Percentiles rank a stretch among this genome's conserved stretches.
phyloP scores from a whole-genome alignment of 1,140 invertebrate genomes.

The Forficula auricularia region DNA sequence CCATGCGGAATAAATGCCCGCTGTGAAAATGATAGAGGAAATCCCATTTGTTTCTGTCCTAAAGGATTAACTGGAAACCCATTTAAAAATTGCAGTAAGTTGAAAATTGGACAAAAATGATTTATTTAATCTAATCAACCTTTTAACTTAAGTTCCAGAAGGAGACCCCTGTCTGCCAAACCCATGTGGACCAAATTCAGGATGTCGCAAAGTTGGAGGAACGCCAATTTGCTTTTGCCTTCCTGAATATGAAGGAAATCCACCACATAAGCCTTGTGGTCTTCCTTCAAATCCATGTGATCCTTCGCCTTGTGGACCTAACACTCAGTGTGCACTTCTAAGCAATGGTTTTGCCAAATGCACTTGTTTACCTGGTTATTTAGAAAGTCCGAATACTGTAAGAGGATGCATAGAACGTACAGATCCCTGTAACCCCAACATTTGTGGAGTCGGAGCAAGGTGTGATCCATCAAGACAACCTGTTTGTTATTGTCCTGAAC shows the following conservation, averaged over 20 bases:
- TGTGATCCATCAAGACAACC: slow-evolving; percentile 59
- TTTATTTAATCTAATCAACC: neutral
- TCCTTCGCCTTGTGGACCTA: slow-evolving; percentile 70
- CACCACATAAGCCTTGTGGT: slow-evolving; percentile 44
- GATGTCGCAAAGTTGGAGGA: slow-evolving; percentile 50
- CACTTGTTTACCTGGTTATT: slow-evolving; percentile 61
- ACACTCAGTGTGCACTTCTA: slow-evolving; percentile 64
- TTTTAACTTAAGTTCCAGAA: slow-evolving; percentile 50
- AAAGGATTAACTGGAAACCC: slow-evolving; percentile 80
- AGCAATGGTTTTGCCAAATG: slow-evolving; percentile 74
- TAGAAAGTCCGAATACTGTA: slow-evolving; percentile 74
- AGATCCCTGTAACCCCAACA: slow-evolving; percentile 64
- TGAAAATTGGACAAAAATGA: neutral
- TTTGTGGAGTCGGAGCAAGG: slow-evolving; percentile 56
- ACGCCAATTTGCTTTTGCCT: slow-evolving; percentile 66
- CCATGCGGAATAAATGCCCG: slow-evolving; percentile 68
- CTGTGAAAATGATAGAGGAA: slow-evolving; percentile 70
- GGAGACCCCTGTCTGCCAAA: slow-evolving; percentile 68
- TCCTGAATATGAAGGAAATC: slow-evolving; percentile 73
- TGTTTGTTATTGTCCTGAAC: slow-evolving; percentile 62
- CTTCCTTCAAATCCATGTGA: slow-evolving; percentile 59
- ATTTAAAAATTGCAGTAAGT: slow-evolving; percentile 79
- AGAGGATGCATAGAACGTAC: slow-evolving; percentile 57
- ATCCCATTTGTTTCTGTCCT: slow-evolving; percentile 75
- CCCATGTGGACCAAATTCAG: slow-evolving; percentile 65